Base-by-base conservation (phyloP, 2,113 vertebrate species). In the Poeciliopsis turrubarensis region DNA sequence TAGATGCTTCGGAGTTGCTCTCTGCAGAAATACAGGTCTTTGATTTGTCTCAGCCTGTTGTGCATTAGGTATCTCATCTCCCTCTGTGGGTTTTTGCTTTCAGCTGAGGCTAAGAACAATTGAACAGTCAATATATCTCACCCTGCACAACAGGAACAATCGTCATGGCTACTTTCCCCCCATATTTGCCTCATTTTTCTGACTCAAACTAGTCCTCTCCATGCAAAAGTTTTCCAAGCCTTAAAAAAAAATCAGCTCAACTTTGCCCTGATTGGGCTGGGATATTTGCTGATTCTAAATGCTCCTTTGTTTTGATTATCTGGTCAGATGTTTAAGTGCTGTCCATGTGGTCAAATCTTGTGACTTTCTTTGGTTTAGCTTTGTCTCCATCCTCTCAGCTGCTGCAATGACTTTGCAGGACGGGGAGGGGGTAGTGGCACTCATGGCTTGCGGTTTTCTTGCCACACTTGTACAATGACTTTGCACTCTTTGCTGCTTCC, bases 31-130 rank as follows among this genome's bases (percentile, higher is more conserved):
- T 57, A 34, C 13, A 6, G 67, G 67, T 44, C 68, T 69, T 0
- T 72, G 81, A 71, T 90, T 81, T 72, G 80, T 80, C 83, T 87
- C 80, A 65, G 81, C 78, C 78, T 86, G 84, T 79, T 79, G 84
- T 86, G 76, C 78, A 79, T 84, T 78, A 74, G 62, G 67, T 83
- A 15, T 15, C 78, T 75, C 81, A 4, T 72, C 32, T 86, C 84
- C 79, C 83, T 82, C 67, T 5, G 85, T 75, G 86, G 85, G 81
- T 84, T 70, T 90, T 77, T 65, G 41, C 70, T 86, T 86, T 82
- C 85, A 85, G 75, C 10, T 5, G 68, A 81, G 70, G 68, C 80
- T 80, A 34, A 78, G 70, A 78, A 75, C 77, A 83, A 79, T 82
- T 83, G 73, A 87, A 65, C 82, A 79, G 70, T 85, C 82, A 84